Percentiles rank a stretch among this genome's conserved stretches.
phyloP scores from a whole-genome alignment of 1,140 invertebrate species.

The Helicoverpa zea region DNA sequence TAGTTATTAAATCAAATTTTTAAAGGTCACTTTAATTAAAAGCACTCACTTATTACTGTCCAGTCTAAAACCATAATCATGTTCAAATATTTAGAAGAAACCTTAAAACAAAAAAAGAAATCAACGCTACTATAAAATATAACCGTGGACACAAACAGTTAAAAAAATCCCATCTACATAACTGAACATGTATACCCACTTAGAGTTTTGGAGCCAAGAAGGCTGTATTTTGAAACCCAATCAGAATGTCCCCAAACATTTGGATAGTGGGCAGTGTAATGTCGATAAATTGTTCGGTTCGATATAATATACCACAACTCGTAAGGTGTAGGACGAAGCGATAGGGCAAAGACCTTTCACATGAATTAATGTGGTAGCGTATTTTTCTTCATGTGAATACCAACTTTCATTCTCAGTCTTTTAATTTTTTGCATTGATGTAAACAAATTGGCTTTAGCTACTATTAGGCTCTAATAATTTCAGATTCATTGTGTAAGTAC shows the following conservation, averaged over 20 bases:
- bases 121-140: not conserved
- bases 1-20: no score
- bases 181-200: slow-evolving; percentile 47
- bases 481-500: no score
- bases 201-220: slow-evolving; percentile 7
- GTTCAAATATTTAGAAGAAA: not conserved
- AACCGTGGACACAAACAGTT: not conserved
- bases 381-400: no score
- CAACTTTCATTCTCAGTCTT: no score
- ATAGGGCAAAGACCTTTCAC: slow-evolving; percentile 27
- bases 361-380: not conserved
- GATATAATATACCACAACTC: slow-evolving; percentile 29
- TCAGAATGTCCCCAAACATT: slow-evolving; percentile 45
- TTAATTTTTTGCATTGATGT: no score
- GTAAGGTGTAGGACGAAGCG: slow-evolving; percentile 24
- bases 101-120: not conserved
- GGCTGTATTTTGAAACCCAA: slow-evolving; percentile 45
- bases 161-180: not conserved
- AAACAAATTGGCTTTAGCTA: no score
- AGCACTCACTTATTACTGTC: no score
- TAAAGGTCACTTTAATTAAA: no score
- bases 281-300: slow-evolving; percentile 52
- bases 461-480: no score
- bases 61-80: no score
- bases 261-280: slow-evolving; percentile 35